phyloP scores from a whole-genome alignment of 2,797 vertebrate genomes.

The Enteromius paludinosus region DNA sequence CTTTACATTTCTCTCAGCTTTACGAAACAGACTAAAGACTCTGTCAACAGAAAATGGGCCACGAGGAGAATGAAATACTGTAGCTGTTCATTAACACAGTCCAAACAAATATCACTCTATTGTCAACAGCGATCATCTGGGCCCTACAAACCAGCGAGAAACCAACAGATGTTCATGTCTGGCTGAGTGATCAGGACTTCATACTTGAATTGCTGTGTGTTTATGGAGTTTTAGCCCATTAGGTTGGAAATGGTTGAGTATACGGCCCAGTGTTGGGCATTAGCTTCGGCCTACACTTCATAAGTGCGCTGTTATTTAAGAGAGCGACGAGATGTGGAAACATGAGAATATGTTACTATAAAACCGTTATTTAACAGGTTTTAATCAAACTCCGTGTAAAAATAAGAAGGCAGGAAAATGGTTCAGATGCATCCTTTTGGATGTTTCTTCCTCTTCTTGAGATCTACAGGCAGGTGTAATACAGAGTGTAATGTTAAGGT shows the following conservation, averaged over 20 bases:
- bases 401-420: not conserved
- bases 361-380: not conserved
- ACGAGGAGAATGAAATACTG: constrained; percentile 2
- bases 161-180: constrained; percentile 44
- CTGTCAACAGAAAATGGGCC: constrained; percentile 15
- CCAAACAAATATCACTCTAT: constrained; percentile 36
- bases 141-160: not conserved
- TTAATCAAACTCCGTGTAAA: not conserved
- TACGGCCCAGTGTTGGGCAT: constrained; percentile 16
- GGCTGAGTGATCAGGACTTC: constrained; percentile 31
- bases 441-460: not conserved
- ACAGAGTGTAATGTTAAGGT: not conserved
- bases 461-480: not conserved
- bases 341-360: not conserved
- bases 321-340: not conserved
- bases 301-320: not conserved
- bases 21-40: not conserved
- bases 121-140: constrained; percentile 46
- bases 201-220: constrained; percentile 20
- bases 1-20: constrained; percentile 9
- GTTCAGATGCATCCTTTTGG: not conserved
- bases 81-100: constrained; percentile 28
- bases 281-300: not conserved
- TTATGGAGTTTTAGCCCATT: constrained; percentile 23
- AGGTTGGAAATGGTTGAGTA: constrained; percentile 39